A percentile compares a stretch with the other conserved stretches of the same genome.
Evolutionary conservation across 2,888 invertebrate species (phyloP).

Genomic region (Napeogenes sylphis): DNA sequence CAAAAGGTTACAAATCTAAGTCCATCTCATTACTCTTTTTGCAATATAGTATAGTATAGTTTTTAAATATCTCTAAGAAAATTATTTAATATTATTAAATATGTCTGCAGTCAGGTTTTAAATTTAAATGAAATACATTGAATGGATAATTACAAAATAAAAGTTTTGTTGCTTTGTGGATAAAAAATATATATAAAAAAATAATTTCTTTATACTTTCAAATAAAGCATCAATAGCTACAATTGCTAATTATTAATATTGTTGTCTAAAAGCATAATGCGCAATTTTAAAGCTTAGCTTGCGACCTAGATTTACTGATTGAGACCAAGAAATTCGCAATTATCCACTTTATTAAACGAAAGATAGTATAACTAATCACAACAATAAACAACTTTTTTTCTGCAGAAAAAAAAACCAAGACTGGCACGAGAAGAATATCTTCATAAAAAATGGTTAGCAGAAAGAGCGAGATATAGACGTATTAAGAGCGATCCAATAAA

Average conservation of each 20-base stretch:
- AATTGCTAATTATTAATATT: no score
- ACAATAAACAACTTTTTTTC: background rate
- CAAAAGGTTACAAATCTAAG: no score
- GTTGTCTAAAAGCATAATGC: no score
- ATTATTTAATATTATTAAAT: background rate
- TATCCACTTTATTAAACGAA: background rate
- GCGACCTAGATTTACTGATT: no score
- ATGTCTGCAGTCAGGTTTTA: background rate
- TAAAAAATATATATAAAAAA: no score
- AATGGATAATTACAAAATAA: background rate
- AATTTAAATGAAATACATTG: background rate
- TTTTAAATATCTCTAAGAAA: background rate
- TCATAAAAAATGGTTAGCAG: conserved; percentile 17
- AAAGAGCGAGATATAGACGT: conserved; percentile 19
- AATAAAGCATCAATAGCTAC: no score
- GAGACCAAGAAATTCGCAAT: no score
- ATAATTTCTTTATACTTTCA: no score
- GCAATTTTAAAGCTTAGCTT: no score
- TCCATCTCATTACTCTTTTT: no score
- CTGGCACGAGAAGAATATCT: conserved; percentile 20
- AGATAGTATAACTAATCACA: background rate
- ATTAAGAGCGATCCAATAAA: conserved; percentile 25
- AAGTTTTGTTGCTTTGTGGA: background rate
- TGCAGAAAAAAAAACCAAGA: background rate
- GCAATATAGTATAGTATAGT: no score